Base-by-base conservation (phyloP, 2,888 invertebrate genomes). In the Limnephilus lunatus region DNA sequence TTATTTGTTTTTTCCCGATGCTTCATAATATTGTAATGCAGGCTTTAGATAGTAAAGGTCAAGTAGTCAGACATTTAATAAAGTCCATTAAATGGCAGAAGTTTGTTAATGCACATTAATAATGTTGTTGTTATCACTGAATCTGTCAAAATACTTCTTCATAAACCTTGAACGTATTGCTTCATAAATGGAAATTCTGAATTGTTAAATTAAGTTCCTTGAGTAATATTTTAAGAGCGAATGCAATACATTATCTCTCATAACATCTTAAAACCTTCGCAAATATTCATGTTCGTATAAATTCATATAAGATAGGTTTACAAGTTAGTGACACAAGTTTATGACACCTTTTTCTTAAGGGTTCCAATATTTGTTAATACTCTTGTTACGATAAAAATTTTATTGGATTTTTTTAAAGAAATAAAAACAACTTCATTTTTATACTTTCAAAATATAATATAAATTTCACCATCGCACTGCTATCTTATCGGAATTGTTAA, bases 41-140 rank as follows among this genome's bases (percentile, higher is more conserved):
- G 44, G n/a, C n/a, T 86, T 88, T 68, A 68, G 80, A 89, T 89
- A 89, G n/a, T 80, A 89, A 88, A 89, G 88, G 68, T 80, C 88
- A 86, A 35, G 48, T 30, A 44, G n/a, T 48, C 86, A 31, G n/a
- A 35, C 53, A 89, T 4, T 31, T 0, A 48, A 87, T 31, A 89
- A 80, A 81, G 19, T 89, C 39, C 35, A 89, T n/a, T 39, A 89
- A 89, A 86, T 86, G 48, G 25, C 53, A 86, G 15, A 48, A 11
- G 39, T 89, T 39, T 81, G 32, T 12, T 89, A 80, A 89, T 89
- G 35, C 31, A 80, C n/a, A 89, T 81, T 80, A 81, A 89, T 86
- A 48, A 48, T 86, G 3, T 48, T 44, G n/a, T 39, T n/a, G 86
- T 25, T 86, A 44, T 44, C 44, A 86, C n/a, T 4, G 86, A 86